Conservation (phyloP, 1,140 invertebrate genomes). For the Drosophila orosa region DNA sequence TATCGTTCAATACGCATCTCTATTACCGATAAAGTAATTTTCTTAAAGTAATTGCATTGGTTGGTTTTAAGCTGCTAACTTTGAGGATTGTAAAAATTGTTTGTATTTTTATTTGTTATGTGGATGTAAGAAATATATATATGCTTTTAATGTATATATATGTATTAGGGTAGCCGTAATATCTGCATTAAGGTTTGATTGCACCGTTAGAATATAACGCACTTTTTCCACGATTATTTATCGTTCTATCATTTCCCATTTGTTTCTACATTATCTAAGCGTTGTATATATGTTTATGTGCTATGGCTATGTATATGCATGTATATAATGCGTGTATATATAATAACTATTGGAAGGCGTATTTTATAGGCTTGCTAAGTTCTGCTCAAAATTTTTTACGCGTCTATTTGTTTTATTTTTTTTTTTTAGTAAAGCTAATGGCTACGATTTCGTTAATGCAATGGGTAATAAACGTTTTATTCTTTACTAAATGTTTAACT, state of each 20-base stretch:
- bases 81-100: slow-evolving; percentile 46
- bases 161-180: slow-evolving; percentile 37
- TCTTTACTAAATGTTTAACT: slow-evolving; percentile 40
- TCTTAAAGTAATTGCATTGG: slow-evolving; percentile 76
- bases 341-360: slow-evolving; percentile 78
- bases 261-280: slow-evolving; percentile 19
- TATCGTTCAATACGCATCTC: slow-evolving; percentile 22
- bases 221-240: slow-evolving; percentile 45
- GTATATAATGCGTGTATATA: slow-evolving; percentile 63
- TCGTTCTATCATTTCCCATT: slow-evolving; percentile 4
- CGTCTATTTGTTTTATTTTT: slow-evolving; percentile 17
- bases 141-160: slow-evolving; percentile 38
- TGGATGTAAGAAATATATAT: slow-evolving; percentile 67
- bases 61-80: slow-evolving; percentile 56
- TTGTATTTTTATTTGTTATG: slow-evolving; percentile 30
- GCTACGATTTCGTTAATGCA: slow-evolving; percentile 55
- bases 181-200: slow-evolving; percentile 65
- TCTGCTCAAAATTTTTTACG: slow-evolving; percentile 58
- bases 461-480: slow-evolving; percentile 21
- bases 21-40: slow-evolving; percentile 64
- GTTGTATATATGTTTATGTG: slow-evolving; percentile 47
- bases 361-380: slow-evolving; percentile 68
- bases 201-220: slow-evolving; percentile 72
- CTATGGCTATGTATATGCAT: slow-evolving; percentile 50
- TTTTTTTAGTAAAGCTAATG: slow-evolving; percentile 60